Evolutionary conservation across 2,888 invertebrate species (phyloP).

Genomic region (Teinopalpus imperialis): DNA sequence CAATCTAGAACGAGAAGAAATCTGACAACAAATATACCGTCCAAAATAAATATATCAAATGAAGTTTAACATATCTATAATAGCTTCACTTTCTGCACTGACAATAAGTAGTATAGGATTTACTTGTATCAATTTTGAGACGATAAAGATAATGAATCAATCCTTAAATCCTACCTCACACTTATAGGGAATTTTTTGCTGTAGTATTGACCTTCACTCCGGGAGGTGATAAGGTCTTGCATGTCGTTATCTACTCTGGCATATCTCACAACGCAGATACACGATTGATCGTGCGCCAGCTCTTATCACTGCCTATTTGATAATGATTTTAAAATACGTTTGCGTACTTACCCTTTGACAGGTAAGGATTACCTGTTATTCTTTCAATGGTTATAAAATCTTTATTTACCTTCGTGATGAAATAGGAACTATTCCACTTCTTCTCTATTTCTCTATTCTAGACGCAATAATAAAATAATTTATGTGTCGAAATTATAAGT

Average conservation of each 20-base stretch:
- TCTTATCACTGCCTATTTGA: constrained; percentile 67
- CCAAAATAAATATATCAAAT: too few relatives aligned
- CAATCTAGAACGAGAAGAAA: too few relatives aligned
- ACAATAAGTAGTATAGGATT: constrained; percentile 30
- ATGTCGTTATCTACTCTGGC: constrained; percentile 52
- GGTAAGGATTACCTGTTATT: constrained; percentile 46
- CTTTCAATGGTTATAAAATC: constrained; percentile 33
- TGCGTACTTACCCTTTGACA: constrained; percentile 60
- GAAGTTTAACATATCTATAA: neutral
- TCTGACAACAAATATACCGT: too few relatives aligned
- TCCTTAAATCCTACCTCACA: constrained; percentile 52
- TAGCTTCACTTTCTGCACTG: neutral
- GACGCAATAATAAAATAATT: constrained; percentile 22
- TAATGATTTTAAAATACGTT: constrained; percentile 73
- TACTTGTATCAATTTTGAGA: constrained; percentile 35
- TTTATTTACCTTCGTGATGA: constrained; percentile 36
- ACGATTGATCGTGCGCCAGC: constrained; percentile 66
- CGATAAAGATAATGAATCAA: constrained; percentile 43
- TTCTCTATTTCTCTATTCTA: constrained; percentile 36
- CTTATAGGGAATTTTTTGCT: constrained; percentile 46
- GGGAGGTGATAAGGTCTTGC: constrained; percentile 56
- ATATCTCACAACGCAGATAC: constrained; percentile 55
- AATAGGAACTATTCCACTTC: constrained; percentile 39
- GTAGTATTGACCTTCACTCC: constrained; percentile 55
- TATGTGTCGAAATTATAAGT: constrained; percentile 32